Conservation (phyloP, 2,888 invertebrate species). For the Acronicta leporina region DNA sequence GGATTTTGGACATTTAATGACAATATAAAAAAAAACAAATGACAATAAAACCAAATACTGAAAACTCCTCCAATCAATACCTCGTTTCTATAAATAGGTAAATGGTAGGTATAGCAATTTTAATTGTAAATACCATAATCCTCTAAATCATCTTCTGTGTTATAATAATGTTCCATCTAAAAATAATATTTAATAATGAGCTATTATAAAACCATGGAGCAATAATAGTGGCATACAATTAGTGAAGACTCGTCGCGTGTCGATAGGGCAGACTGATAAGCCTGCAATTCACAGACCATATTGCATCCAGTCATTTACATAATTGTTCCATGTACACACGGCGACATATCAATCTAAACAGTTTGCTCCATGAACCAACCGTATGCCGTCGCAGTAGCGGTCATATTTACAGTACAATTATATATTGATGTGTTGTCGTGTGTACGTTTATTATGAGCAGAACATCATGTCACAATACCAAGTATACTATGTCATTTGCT, state of each 20-base stretch:
- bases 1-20: no score
- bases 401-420: conserved; percentile 9
- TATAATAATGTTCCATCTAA: conserved; percentile 26
- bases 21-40: no score
- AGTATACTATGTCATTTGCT: not conserved
- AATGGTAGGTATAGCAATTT: no score
- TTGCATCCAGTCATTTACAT: conserved; percentile 86
- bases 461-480: conserved; percentile 9
- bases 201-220: conserved; percentile 68
- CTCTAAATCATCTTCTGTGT: not conserved
- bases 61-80: no score
- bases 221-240: conserved; percentile 74
- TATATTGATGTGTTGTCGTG: no score
- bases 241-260: conserved; percentile 78
- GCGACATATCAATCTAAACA: no score
- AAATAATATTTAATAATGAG: conserved; percentile 47
- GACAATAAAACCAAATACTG: no score
- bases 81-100: no score
- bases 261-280: conserved; percentile 76
- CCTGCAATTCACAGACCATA: conserved; percentile 84
- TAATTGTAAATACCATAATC: no score
- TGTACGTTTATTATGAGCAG: conserved; percentile 7
- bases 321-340: conserved; percentile 75
- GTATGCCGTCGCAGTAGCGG: no score
- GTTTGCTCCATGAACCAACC: no score